phyloP scores from a whole-genome alignment of 2,797 vertebrate genomes.

The Neostethus bicornis region DNA sequence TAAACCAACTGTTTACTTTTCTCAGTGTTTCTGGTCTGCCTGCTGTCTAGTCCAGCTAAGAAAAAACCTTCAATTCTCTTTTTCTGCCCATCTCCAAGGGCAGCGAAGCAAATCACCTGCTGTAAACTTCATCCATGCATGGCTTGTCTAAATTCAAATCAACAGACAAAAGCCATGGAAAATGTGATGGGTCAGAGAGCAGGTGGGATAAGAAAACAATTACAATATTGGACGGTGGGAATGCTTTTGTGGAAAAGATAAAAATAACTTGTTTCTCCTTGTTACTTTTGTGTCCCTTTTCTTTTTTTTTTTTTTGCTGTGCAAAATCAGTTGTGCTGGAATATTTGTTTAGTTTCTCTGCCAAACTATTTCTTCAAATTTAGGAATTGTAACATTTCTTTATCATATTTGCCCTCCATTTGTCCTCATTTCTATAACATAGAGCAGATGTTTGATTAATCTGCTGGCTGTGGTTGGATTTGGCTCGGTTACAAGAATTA shows the following conservation, averaged over 20 bases:
- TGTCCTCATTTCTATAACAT: constrained; percentile 17
- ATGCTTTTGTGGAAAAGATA: constrained; percentile 45
- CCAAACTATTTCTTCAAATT: constrained; percentile 25
- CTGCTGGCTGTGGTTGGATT: constrained; percentile 32
- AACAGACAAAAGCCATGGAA: constrained; percentile 53
- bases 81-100: constrained; percentile 60
- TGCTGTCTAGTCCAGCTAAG: constrained; percentile 23
- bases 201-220: constrained; percentile 23
- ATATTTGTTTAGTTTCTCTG: constrained; percentile 13
- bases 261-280: constrained; percentile 34
- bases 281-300: constrained; percentile 3
- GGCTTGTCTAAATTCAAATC: constrained; percentile 73
- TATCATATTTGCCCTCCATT: constrained; percentile 2
- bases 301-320: background rate
- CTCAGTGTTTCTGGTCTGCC: constrained; percentile 30
- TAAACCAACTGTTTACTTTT: constrained; percentile 13
- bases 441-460: constrained; percentile 41
- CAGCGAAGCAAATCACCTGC: constrained; percentile 69
- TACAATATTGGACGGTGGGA: background rate
- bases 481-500: constrained; percentile 30
- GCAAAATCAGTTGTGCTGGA: background rate
- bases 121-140: constrained; percentile 55
- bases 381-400: constrained; percentile 17
- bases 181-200: constrained; percentile 36
- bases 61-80: constrained; percentile 32